Evolutionary conservation across 2,888 invertebrate species (phyloP), one percentile per base, ranked within the genome.

Genomic region (Napeogenes inachia): DNA sequence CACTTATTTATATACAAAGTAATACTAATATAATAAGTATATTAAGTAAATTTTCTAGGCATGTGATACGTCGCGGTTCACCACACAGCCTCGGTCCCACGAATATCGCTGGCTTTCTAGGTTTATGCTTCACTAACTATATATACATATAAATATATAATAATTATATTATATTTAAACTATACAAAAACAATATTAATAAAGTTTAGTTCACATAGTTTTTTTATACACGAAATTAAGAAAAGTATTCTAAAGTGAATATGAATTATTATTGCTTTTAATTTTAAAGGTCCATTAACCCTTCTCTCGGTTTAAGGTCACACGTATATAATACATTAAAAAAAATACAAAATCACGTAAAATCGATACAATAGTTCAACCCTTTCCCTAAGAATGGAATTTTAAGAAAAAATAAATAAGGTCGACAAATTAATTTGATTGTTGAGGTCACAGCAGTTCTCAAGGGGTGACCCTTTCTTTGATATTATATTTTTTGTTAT

Each of bases 1-100:
- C 21, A 21, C 21, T 21, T 21, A 21, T 21, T 46, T 10, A n/a
- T 21, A 13, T 5, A 21, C n/a, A 47, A 5, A 56, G 21, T n/a
- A 75, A 75, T 68, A 68, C 66, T 66, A 63, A 78, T 76, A 75
- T 73, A 74, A 72, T 71, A 71, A 71, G 70, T 71, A 72, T 73
- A 42, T 42, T 42, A 42, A 42, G 42, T 42, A 42, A 42, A 12
- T 42, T 6, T 42, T 42, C 58, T 56, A 59, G 63, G 60, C 61
- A 64, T 45, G 63, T 63, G 62, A 67, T 68, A 64, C 66, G 67
- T 70, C 70, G 73, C 70, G 75, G 73, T 72, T 70, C 63, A 70
- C 73, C 73, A 67, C 74, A 68, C 65, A 56, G 53, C 58, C 60
- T 45, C 60, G 68, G 68, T 75, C 75, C 71, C 75, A 75, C 75